Percentiles rank a stretch among this genome's conserved stretches.
These are phyloP conservation scores for Riparia riparia DNA, from an alignment of 2,113 vertebrate species.

Conservation along the genomic window DNA sequence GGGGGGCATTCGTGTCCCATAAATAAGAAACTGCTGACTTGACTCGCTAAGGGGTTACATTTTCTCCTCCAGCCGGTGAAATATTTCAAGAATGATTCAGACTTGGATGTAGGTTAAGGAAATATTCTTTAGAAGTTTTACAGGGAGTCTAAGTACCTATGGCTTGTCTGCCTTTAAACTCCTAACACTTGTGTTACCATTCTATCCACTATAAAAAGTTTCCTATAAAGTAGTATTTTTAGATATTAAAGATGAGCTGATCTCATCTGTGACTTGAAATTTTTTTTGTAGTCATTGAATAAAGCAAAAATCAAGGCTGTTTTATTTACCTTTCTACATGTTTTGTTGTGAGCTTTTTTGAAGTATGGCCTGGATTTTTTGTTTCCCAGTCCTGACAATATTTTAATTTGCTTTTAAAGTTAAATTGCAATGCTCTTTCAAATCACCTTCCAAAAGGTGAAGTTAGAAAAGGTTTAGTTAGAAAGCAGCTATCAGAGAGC, in stretches of 20 bases:
- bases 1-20: background rate
- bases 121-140: background rate
- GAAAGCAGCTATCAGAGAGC: background rate
- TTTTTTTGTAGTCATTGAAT: conserved; percentile 36
- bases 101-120: background rate
- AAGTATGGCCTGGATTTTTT: conserved; percentile 50
- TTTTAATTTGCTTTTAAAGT: conserved; percentile 36
- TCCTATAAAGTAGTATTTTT: conserved; percentile 40
- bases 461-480: background rate
- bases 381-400: conserved; percentile 19
- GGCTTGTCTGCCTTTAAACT: background rate
- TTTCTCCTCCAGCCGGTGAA: background rate
- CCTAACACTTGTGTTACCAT: background rate
- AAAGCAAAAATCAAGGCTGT: conserved; percentile 46
- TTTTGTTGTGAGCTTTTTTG: conserved; percentile 39
- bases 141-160: background rate
- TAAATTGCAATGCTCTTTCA: background rate
- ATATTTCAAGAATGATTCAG: background rate
- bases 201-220: background rate
- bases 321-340: conserved; percentile 13
- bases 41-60: background rate
- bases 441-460: background rate
- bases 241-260: conserved; percentile 27
- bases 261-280: background rate
- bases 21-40: background rate